Evolutionary conservation across 1,140 invertebrate genomes (phyloP), one percentile per base, ranked within the genome.

Genomic region (Lasioglossum albipes): DNA sequence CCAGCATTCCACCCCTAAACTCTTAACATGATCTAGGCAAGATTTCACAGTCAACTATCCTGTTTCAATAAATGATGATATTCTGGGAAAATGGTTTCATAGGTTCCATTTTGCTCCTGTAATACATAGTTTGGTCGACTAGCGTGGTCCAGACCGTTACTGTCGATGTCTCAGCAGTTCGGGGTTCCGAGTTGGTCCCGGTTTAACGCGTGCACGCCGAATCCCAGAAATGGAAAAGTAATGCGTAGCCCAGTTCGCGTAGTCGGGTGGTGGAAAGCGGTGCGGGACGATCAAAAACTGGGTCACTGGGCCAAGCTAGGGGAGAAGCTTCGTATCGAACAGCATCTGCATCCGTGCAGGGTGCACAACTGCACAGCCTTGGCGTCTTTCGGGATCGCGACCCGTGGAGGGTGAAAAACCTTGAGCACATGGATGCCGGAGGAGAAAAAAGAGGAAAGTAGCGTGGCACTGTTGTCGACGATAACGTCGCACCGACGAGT

Each of bases 261-360:
- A 45, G 54, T 31, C 42, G 72, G 61, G 54, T 59, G 10, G n/a
- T 41, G 41, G 12, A 81, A 72, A 72, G 75, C 66, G 75, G 49
- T 64, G 80, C 73, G 75, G 81, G 57, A 22, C 70, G 68, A 12
- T 54, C 75, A 66, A 75, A 83, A 90, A 90, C 72, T 88, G 16
- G 89, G 90, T 89, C 84, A 89, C 67, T 79, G 79, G 89, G 90
- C 71, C 86, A 87, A 86, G 89, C 88, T 79, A 79, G 57, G 27
- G 36, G 59, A 59, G 59, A 45, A 76, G 69, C 68, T 73, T 64
- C 79, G 75, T 82, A 83, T 84, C 65, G 84, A 83, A 81, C 82
- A 86, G 85, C 85, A 85, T 83, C 84, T 79, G 84, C 71, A 82
- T 81, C 82, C 59, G 79, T 18, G 59, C 52, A 61, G 42, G 45